These are phyloP conservation scores for Dolomedes plantarius DNA, from an alignment of 2,888 invertebrate genomes.

Conservation along the genomic window DNA sequence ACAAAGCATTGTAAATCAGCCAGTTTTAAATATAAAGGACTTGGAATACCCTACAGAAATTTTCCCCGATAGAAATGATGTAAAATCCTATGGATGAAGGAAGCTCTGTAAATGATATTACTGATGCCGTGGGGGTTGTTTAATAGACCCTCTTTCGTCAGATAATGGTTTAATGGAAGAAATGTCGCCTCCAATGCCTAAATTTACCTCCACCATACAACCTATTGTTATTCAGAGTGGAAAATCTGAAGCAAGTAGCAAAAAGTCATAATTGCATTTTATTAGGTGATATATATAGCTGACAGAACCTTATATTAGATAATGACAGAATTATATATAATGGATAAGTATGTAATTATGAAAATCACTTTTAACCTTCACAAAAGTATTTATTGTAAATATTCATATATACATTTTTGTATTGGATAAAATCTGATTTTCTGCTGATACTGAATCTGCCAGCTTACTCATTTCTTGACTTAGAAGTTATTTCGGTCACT, in stretches of 20 bases:
- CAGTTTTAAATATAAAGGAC: constrained; percentile 51
- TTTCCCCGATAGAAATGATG: constrained; percentile 31
- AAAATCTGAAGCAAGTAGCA: constrained; percentile 19
- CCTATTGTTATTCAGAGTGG: constrained; percentile 49
- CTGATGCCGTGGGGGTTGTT: not conserved
- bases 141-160: constrained; percentile 43
- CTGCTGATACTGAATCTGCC: too few relatives aligned
- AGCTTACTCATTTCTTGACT: too few relatives aligned
- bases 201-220: constrained; percentile 61
- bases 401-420: too few relatives aligned
- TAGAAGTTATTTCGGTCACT: too few relatives aligned
- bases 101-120: not conserved
- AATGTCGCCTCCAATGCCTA: constrained; percentile 9
- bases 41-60: constrained; percentile 60
- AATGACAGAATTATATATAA: too few relatives aligned
- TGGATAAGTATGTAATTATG: too few relatives aligned
- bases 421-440: too few relatives aligned
- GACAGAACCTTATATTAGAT: not conserved
- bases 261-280: not conserved
- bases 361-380: too few relatives aligned
- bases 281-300: too few relatives aligned
- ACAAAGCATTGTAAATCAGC: not conserved
- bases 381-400: too few relatives aligned
- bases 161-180: constrained; percentile 45
- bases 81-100: not conserved